Evolutionary conservation across 1,140 invertebrate species (phyloP).

Genomic region (Brachionus sp.): DNA sequence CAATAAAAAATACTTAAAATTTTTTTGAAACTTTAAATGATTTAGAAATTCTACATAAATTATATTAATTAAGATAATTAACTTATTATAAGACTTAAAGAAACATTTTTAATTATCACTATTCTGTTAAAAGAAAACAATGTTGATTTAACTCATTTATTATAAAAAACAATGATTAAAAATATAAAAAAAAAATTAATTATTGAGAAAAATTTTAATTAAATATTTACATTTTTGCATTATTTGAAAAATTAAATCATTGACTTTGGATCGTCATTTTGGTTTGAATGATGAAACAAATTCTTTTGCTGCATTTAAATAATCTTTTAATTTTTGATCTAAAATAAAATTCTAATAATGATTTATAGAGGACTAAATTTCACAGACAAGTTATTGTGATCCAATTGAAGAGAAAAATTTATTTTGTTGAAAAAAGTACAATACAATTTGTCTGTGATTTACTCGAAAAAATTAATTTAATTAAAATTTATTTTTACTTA

Average conservation of each 20-base stretch:
- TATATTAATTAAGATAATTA: no score
- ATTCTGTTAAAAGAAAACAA: no score
- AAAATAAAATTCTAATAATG: not conserved
- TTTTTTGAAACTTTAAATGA: no score
- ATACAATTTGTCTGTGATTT: not conserved
- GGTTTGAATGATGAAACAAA: not conserved
- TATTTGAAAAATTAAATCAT: not conserved
- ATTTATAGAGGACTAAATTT: not conserved
- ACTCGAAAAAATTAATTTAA: not conserved
- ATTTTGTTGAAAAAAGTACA: no score
- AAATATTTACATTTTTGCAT: not conserved
- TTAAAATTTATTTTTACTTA: not conserved
- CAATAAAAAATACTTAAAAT: no score
- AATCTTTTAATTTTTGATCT: conserved; percentile 5
- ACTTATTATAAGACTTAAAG: no score
- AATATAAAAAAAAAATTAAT: not conserved
- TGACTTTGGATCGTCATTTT: not conserved
- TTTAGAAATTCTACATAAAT: no score
- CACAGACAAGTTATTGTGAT: not conserved
- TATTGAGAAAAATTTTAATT: not conserved
- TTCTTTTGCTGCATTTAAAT: not conserved
- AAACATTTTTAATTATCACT: no score
- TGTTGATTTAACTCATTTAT: no score
- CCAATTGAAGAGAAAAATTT: no score
- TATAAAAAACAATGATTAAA: not conserved